Evolutionary conservation across 2,888 invertebrate genomes (phyloP).

Genomic region (Miltochrista miniata): DNA sequence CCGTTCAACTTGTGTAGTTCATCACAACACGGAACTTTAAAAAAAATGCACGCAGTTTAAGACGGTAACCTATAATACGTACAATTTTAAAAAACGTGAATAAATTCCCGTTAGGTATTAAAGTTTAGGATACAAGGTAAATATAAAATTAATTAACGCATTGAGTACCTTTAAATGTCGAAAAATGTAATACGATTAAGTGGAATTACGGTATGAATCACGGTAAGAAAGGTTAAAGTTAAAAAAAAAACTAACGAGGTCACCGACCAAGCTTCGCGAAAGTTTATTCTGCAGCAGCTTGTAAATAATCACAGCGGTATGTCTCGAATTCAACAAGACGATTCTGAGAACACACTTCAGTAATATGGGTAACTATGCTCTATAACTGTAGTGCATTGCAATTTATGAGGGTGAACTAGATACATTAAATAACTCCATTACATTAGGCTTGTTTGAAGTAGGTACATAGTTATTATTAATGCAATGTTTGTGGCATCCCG

Average conservation of each 20-base stretch:
- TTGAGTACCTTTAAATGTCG: neutral
- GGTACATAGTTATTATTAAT: too few relatives aligned
- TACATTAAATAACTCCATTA: neutral
- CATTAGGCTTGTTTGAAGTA: too few relatives aligned
- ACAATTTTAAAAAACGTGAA: neutral
- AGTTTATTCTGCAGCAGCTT: constrained; percentile 18
- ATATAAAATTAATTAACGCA: neutral
- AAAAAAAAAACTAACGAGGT: constrained; percentile 42
- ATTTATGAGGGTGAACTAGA: neutral
- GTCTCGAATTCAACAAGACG: constrained; percentile 29
- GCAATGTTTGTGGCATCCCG: too few relatives aligned
- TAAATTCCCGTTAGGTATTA: neutral
- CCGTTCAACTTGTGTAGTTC: too few relatives aligned
- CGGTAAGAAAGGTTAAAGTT: constrained; percentile 26
- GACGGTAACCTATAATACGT: neutral
- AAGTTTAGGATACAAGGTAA: neutral
- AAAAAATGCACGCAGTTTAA: too few relatives aligned
- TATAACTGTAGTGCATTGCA: constrained; percentile 6
- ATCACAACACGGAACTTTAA: too few relatives aligned
- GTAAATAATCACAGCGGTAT: constrained; percentile 12
- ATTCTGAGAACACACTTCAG: constrained; percentile 1
- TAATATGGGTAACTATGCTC: constrained; percentile 7
- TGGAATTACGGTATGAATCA: constrained; percentile 47
- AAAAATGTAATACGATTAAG: constrained; percentile 22
- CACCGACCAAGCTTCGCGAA: constrained; percentile 35